Base-by-base conservation (phyloP, 2,797 vertebrate species). In the Microctenopoma steveboyesi region DNA sequence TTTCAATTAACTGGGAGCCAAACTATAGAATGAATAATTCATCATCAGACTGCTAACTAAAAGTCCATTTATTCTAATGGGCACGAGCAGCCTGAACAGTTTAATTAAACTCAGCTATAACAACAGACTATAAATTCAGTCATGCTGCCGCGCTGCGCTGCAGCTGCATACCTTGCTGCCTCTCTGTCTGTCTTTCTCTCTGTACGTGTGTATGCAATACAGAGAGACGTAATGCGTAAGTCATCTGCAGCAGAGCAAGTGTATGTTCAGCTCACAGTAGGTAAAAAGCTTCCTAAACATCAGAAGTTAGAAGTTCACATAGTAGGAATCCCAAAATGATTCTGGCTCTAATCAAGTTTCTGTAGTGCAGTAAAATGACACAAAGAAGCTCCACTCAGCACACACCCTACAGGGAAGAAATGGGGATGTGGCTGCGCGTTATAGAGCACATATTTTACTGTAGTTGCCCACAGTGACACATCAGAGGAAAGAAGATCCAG, bases 31-130 rank as follows among this genome's bases (percentile, higher is more conserved):
- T 89, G 76, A 92, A 88, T 88, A 82, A 92, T 88, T 93, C 79
- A 86, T 85, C 69, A 83, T 84, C 88, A 83, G 79, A 85, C 65
- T 79, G 76, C 86, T 88, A 81, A 73, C 70, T 78, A 67, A 81
- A 92, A 92, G 76, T 76, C 92, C 92, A 92, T 95, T 91, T 90
- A 92, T 92, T 93, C 87, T 94, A 92, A 94, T 87, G 82, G 33
- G 49, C 86, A 74, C 83, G 76, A 82, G 89, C 82, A 86, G 89
- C 88, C 64, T 25, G 71, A 89, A 83, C 86, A 88, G 89, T 95
- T 94, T 94, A 95, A 95, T 95, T 93, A 93, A 94, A 91, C 67
- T 78, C 78, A 87, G 82, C 91, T 68, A 81, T 81, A 86, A 92
- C 82, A 91, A 86, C 69, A 84, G 90, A 85, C 81, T 55, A 82